These are phyloP conservation scores for Coryphaenoides rupestris DNA, from an alignment of 2,113 vertebrate species.

Conservation along the genomic window DNA sequence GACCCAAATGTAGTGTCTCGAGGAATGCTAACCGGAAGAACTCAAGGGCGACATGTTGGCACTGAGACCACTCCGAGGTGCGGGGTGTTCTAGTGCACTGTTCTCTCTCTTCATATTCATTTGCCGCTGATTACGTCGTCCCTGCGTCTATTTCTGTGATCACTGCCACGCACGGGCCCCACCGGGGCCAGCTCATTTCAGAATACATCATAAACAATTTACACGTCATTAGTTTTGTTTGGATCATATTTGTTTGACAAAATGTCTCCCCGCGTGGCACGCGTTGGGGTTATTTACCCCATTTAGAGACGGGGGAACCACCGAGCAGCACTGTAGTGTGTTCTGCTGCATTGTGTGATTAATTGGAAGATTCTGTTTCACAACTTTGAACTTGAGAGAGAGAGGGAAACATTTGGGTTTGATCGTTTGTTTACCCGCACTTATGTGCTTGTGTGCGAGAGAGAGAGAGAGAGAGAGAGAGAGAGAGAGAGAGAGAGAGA, in stretches of 20 bases:
- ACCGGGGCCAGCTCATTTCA: slow-evolving; percentile 53
- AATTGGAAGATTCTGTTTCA: slow-evolving; percentile 54
- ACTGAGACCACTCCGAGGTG: slow-evolving; percentile 45
- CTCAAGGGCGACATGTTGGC: slow-evolving; percentile 20
- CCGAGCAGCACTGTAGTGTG: slow-evolving; percentile 30
- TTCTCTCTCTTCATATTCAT: slow-evolving; percentile 59
- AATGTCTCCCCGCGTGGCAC: slow-evolving; percentile 63
- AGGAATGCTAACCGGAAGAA: too few relatives aligned
- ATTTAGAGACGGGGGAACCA: slow-evolving; percentile 55
- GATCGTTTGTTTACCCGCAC: slow-evolving; percentile 1
- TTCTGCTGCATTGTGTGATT: slow-evolving; percentile 60
- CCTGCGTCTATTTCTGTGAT: slow-evolving; percentile 66
- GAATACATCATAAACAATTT: slow-evolving; percentile 76
- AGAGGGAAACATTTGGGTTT: slow-evolving; percentile 1
- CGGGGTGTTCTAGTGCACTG: too few relatives aligned
- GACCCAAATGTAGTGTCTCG: too few relatives aligned
- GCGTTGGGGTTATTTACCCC: slow-evolving; percentile 64
- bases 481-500: background rate
- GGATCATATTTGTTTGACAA: slow-evolving; percentile 76
- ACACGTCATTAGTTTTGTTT: slow-evolving; percentile 80
- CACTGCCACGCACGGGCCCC: slow-evolving; percentile 55
- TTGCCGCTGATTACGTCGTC: slow-evolving; percentile 70
- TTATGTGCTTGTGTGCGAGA: background rate
- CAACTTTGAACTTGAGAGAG: slow-evolving; percentile 37
- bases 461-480: background rate